Evolutionary conservation across 2,797 vertebrate species (phyloP).

Genomic region (Sus cebifrons): DNA sequence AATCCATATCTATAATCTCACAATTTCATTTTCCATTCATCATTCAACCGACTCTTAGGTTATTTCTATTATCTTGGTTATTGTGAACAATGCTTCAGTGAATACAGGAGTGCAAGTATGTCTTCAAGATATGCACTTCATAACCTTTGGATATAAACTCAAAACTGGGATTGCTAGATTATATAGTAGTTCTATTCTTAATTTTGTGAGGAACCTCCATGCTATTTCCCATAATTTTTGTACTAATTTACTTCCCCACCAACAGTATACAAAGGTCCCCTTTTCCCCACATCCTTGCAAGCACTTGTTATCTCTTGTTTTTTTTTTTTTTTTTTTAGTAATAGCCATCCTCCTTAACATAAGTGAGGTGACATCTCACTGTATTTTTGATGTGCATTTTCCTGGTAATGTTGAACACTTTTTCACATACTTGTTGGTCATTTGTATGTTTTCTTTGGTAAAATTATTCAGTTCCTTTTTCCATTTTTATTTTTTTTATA

Average conservation of each 20-base stretch:
- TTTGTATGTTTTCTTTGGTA: neutral
- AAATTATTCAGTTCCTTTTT: neutral
- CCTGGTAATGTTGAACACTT: neutral
- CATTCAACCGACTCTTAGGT: neutral
- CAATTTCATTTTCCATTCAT: neutral
- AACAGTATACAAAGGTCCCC: neutral
- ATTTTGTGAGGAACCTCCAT: neutral
- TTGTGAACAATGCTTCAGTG: neutral
- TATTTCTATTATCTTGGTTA: constrained; percentile 3
- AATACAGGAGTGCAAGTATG: neutral
- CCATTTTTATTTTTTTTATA: neutral
- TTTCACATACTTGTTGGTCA: neutral
- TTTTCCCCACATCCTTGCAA: neutral
- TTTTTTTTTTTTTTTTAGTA: neutral
- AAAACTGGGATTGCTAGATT: neutral
- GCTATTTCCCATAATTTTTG: neutral
- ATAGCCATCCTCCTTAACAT: neutral
- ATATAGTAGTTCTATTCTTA: neutral
- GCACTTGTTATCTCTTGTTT: neutral
- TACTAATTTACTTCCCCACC: neutral
- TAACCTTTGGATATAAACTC: neutral
- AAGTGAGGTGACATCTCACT: neutral
- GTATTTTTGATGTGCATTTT: neutral
- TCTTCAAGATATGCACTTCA: neutral
- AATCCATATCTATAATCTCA: neutral